phyloP scores from a whole-genome alignment of 2,113 vertebrate species.

The Sinosuthora webbiana region DNA sequence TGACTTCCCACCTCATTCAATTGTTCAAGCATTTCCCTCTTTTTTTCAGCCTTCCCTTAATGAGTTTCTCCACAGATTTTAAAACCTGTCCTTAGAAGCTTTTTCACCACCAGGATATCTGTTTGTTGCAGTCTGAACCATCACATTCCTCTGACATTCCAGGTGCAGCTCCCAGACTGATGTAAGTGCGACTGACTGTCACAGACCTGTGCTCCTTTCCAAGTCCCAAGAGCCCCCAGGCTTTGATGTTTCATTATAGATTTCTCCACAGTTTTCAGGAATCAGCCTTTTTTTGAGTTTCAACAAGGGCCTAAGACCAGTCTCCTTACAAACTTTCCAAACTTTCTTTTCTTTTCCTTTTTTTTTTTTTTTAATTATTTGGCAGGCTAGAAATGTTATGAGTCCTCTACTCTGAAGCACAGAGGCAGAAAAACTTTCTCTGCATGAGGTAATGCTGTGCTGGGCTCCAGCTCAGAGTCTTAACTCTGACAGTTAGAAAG shows the following conservation, averaged over 20 bases:
- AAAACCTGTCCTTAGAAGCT: not conserved
- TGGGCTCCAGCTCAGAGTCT: slow-evolving; percentile 47
- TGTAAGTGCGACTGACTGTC: not conserved
- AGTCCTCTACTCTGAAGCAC: not conserved
- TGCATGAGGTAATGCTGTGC: slow-evolving; percentile 6
- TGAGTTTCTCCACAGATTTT: not conserved
- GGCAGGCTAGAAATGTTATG: not conserved
- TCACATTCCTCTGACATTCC: not conserved
- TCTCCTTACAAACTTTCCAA: not conserved
- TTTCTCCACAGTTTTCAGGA: not conserved
- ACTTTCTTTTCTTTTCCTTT: not conserved
- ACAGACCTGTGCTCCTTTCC: not conserved
- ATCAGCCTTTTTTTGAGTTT: not conserved
- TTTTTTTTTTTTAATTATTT: not conserved
- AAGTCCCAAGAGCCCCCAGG: not conserved
- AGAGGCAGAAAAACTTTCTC: slow-evolving; percentile 38
- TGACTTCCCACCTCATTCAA: not conserved
- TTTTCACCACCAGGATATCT: not conserved
- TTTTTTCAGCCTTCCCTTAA: not conserved
- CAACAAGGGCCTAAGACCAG: not conserved
- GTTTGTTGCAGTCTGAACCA: not conserved
- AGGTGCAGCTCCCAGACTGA: not conserved
- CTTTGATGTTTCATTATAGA: not conserved
- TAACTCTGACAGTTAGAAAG: slow-evolving; percentile 28
- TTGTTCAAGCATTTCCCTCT: not conserved